Evolutionary conservation across 2,888 invertebrate genomes (phyloP), one percentile per base, ranked within the genome.

Genomic region (Neoascia interrupta): DNA sequence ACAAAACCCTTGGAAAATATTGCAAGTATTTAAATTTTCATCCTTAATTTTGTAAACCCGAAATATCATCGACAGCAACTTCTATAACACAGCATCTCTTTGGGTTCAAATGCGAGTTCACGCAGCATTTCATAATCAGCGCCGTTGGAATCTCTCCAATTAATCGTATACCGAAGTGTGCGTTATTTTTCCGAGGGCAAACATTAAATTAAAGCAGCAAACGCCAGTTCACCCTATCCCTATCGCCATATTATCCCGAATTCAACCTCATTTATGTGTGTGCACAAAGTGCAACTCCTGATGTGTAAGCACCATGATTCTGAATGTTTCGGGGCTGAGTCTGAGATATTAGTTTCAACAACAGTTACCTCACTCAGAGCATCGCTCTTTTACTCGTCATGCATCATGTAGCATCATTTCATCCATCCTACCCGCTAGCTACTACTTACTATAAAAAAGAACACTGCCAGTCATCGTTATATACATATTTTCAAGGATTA

Each of bases 331-430:
- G n/a, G n/a, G n/a, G n/a, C 36, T 18, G n/a, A 53, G n/a, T 18
- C 54, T 13, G 47, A 63, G 47, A 72, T 72, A 56, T 72, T 61
- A 61, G 60, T 43, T 47, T 19, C 43, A 56, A 49, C 56, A 58
- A 3, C 23, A 18, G 28, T 23, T 37, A 37, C 31, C 37, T 53
- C 60, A 61, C n/a, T 19, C 39, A 63, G 47, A 49, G 51, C 49
- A 54, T 56, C 37, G 26, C 39, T 68, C 41, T 47, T 54, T 47
- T 39, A n/a, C n/a, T 10, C 47, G 45, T 15, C 21, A 75, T 56
- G 75, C 75, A 69, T 63, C 75, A 75, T 69, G 69, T 31, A 56
- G 56, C 56, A 26, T 41, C 36, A 75, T 49, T 63, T 51, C 75
- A 75, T 69, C 75, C 69, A 36, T 75, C 13, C 63, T 21, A 23